Evolutionary conservation across 2,888 invertebrate species (phyloP).

Genomic region (Drosophila nigricruria): DNA sequence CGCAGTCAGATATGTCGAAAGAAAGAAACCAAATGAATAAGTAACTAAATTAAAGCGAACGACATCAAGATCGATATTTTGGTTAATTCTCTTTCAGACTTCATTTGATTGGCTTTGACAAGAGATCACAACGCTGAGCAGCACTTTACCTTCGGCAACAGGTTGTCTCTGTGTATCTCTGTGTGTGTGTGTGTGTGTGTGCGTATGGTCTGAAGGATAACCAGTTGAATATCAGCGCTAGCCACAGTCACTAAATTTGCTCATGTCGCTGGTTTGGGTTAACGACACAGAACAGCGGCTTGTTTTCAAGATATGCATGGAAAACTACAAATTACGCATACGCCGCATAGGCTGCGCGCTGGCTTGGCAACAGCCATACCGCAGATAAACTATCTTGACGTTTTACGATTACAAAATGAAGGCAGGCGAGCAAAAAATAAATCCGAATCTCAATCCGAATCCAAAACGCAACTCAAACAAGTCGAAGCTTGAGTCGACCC

Average conservation of each 20-base stretch:
- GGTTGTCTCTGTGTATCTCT: constrained; percentile 9
- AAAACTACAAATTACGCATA: constrained; percentile 78
- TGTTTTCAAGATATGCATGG: constrained; percentile 70
- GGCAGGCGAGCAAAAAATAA: constrained; percentile 34
- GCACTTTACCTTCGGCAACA: constrained; percentile 45
- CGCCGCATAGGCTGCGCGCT: constrained; percentile 53
- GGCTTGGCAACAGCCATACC: constrained; percentile 40
- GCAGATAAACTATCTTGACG: constrained; percentile 63
- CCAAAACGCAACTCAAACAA: constrained; percentile 29
- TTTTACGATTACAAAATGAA: constrained; percentile 57
- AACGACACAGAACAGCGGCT: constrained; percentile 58
- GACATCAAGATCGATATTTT: constrained; percentile 26
- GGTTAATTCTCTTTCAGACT: constrained; percentile 10
- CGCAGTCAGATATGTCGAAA: neutral
- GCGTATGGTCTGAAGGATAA: constrained; percentile 49
- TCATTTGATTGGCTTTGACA: constrained; percentile 28
- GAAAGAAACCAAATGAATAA: neutral
- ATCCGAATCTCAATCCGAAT: constrained; percentile 28
- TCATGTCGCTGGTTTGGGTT: constrained; percentile 37
- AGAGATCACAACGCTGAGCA: constrained; percentile 29
- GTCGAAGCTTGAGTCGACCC: constrained; percentile 35
- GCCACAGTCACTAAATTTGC: constrained; percentile 31
- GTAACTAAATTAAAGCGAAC: constrained; percentile 14
- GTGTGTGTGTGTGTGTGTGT: constrained; percentile 18
- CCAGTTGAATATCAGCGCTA: constrained; percentile 36